Base-by-base conservation (phyloP, 1,140 invertebrate genomes). In the Meteorus sp. region DNA sequence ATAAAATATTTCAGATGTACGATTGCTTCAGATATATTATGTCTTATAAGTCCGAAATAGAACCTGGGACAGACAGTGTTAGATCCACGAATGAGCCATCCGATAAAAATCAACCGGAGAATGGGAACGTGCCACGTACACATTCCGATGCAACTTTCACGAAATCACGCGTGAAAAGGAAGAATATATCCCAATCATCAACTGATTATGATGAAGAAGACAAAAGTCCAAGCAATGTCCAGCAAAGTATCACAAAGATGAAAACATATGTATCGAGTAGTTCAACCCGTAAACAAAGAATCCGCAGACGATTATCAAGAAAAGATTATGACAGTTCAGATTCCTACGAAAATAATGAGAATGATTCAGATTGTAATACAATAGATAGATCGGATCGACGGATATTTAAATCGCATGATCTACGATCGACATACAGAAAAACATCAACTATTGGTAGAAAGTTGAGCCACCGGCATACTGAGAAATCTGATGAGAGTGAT, bases 1-100 rank as follows among this genome's bases (percentile, higher is more conserved):
- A 60, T 17, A 72, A 72, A 48, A 60, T 78, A 39, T 45, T 65
- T 27, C 45, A 70, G 11, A 62, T 74, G 44, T 43, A 74, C 11
- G 59, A 70, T 29, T 66, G 59, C 9, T 59, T 74, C 19, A 66
- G 68, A 13, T 69, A 67, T 59, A 8, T 73, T 22, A 13, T 71
- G 1, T 66, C 62, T 2, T 63, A 70, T 19, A 48, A 22, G 33
- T 19, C 53, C 1, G 11, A 44, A 11, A 23, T 52, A 31, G 31
- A 33, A 41, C 31, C 6, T 11, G 31, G n/a, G n/a, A n/a, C 56
- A 35, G 47, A 41, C 25, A 19, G 25, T 37, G n/a, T n/a, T n/a
- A n/a, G n/a, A n/a, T n/a, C n/a, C n/a, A n/a, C n/a, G n/a, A n/a
- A n/a, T n/a, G n/a, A n/a, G n/a, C n/a, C n/a, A n/a, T n/a, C n/a